Evolutionary conservation across 2,888 invertebrate genomes (phyloP).

Genomic region (Cremastobaeus sp.): DNA sequence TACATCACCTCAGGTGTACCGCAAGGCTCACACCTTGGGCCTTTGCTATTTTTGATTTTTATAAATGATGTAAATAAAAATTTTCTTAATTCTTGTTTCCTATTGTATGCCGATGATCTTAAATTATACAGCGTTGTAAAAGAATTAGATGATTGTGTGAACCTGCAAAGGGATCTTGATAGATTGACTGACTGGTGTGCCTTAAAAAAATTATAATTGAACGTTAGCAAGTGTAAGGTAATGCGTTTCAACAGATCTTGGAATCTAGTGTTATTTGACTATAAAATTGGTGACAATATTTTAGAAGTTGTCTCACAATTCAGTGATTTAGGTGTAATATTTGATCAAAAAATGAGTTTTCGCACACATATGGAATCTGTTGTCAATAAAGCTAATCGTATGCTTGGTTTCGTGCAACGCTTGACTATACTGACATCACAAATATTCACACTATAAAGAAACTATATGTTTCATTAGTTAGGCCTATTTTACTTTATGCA

Average conservation of each 20-base stretch:
- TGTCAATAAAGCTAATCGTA: background rate
- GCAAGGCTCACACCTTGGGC: background rate
- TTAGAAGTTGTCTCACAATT: background rate
- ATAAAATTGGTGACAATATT: background rate
- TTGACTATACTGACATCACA: background rate
- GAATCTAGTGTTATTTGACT: background rate
- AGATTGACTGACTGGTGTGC: background rate
- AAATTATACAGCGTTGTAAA: background rate
- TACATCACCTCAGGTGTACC: background rate
- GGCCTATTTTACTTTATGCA: background rate
- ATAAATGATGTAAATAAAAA: background rate
- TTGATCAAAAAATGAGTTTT: background rate
- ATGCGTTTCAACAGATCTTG: background rate
- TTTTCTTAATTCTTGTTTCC: background rate
- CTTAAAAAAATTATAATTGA: background rate
- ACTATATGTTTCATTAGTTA: background rate
- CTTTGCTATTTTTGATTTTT: background rate
- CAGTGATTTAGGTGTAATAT: background rate
- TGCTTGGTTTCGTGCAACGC: background rate
- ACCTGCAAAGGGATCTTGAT: background rate
- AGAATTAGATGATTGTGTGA: background rate
- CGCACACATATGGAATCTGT: background rate
- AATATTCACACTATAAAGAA: background rate
- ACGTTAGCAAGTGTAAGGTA: background rate
- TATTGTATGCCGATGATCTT: background rate